Base-by-base conservation (phyloP, 2,113 vertebrate genomes). In the Lamprotornis superbus region DNA sequence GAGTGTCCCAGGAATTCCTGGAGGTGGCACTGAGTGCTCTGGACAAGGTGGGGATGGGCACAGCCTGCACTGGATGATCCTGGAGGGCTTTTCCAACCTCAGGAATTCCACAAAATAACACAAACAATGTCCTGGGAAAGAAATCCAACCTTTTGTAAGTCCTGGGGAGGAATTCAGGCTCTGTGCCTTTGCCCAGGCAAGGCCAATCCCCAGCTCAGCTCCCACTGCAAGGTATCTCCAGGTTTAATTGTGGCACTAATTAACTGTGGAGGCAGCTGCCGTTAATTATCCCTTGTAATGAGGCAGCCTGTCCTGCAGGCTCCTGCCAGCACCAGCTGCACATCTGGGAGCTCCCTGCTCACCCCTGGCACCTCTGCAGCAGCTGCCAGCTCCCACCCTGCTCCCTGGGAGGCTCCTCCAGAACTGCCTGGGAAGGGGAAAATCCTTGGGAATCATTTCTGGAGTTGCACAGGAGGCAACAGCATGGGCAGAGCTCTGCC, bases 101-200 rank as follows among this genome's bases (percentile, higher is more conserved):
- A 16, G 4, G 3, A 4, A 23, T 13, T 5, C 50, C 19, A 3
- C 1, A 3, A 31, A 19, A 19, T 4, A 59, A 42, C 22, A 11
- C 39, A 61, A 73, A 55, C 8, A 9, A 23, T 0, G 5, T 15
- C 64, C 68, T 44, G 14, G 46, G 33, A 35, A 30, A 44, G 21
- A 49, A 77, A n/a, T 12, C 3, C 31, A 42, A 7, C 18, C 20
- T 39, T 44, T 12, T 2, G 1, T 2, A 10, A 14, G 40, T 3
- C 1, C 0, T 2, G 15, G 33, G 15, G 46, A 24, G 40, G 31
- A n/a, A 2, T 1, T 0, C 6, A 25, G 50, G n/a, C 5, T 15
- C 16, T 39, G 44, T 6, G 17, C 2, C 10, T 1, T 8, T 5
- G 3, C 49, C 37, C 37, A 39, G 37, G 37, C 37, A 11, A 39